Conservation (phyloP, 1,140 invertebrate genomes). For the Condylostylus longicornis region DNA sequence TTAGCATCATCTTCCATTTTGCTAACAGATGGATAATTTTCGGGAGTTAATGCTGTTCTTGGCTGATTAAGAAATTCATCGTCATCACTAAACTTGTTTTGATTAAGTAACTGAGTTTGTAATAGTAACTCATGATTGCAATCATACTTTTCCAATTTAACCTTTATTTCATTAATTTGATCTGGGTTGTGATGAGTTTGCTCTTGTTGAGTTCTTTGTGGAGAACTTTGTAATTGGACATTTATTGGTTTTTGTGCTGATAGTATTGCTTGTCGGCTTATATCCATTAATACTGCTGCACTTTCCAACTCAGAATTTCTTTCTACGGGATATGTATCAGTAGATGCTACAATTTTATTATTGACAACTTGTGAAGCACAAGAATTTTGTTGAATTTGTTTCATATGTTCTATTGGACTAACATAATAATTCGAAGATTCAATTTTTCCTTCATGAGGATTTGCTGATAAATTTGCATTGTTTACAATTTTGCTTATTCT, state of each 20-base stretch:
- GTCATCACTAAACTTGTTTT: too few species aligned
- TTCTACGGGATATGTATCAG: background rate
- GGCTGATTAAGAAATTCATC: too few species aligned
- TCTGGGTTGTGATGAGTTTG: background rate
- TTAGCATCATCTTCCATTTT: too few species aligned
- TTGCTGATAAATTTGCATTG: background rate
- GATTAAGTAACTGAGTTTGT: too few species aligned
- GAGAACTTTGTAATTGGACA: constrained; percentile 27
- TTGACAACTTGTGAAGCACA: background rate
- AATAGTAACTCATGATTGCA: too few species aligned
- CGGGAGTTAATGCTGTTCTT: too few species aligned
- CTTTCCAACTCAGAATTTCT: constrained; percentile 17
- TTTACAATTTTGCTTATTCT: constrained; percentile 4
- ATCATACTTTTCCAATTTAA: too few species aligned
- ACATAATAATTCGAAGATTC: background rate
- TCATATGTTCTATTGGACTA: background rate
- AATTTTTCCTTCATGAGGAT: constrained; percentile 1
- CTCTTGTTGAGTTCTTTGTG: background rate
- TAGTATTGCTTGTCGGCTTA: constrained; percentile 32
- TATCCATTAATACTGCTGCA: constrained; percentile 30
- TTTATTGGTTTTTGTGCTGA: constrained; percentile 30
- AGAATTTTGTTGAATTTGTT: background rate
- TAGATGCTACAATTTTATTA: too few species aligned
- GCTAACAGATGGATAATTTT: too few species aligned
- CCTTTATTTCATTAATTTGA: too few species aligned